Base-by-base conservation (phyloP, 1,140 invertebrate genomes). In the Cherax quadricarinatus region DNA sequence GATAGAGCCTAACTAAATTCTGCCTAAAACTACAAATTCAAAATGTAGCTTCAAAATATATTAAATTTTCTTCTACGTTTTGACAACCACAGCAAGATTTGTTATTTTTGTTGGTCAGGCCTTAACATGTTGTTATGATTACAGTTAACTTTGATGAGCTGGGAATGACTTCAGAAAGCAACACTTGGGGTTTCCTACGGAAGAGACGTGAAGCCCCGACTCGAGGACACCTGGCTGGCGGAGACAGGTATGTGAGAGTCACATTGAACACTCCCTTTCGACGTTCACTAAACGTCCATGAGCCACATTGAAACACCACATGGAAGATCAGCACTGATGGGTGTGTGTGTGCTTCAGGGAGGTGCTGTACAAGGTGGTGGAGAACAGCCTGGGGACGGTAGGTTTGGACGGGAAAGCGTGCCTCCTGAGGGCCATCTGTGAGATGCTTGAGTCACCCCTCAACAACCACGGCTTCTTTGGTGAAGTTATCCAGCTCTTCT, bases 401-500 rank as follows among this genome's bases (percentile, higher is more conserved):
- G 84, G 94, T 80, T 4, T 93, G 83, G 84, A 86, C 21, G 86
- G 88, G 3, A 75, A 88, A 86, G 84, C 86, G 21, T 93, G 87
- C 78, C 79, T 91, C 18, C 79, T 80, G 78, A 62, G 93, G 16
- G 83, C 93, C 81, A 92, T 93, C 49, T 90, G 91, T 51, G 92
- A 93, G 62, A 92, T 91, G 82, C 88, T 81, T 70, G 88, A 94
- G 86, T 62, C 57, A 5, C 92, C 92, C 21, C 92, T 94, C 78
- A 86, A 66, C 57, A 92, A 89, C 41, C 87, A 94, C 53, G 90
- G 88, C 1, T 91, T 92, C 24, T 78, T 92, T 66, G 91, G 94
- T 49, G 88, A 93, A 60, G 80, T 93, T 16, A 16, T 94, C 30
- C 95, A 95, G 75, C 92, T 95, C 16, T 78, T 93, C 48, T 57